phyloP scores from a whole-genome alignment of 2,888 invertebrate genomes.

The Eristalis arbustorum region DNA sequence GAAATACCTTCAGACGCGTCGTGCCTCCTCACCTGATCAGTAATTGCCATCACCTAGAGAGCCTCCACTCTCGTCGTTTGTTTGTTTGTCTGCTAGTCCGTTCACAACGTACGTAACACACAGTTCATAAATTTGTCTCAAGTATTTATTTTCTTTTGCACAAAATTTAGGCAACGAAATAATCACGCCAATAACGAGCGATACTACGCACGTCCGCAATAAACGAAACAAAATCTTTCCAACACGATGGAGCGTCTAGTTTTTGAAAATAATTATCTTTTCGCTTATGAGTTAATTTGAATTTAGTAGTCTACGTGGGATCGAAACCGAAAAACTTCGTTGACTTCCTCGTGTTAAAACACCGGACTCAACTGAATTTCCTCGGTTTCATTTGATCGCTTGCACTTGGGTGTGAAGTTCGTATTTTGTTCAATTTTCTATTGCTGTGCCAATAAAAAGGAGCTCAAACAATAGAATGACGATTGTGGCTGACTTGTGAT shows the following conservation, averaged over 20 bases:
- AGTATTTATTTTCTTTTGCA: neutral
- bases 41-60: constrained; percentile 55
- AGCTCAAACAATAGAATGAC: constrained; percentile 38
- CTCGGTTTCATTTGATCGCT: constrained; percentile 34
- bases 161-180: neutral
- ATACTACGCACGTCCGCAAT: neutral
- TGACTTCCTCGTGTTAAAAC: constrained; percentile 66
- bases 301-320: constrained; percentile 1
- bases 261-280: constrained; percentile 36
- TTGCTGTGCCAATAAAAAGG: constrained; percentile 26
- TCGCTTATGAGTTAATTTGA: constrained; percentile 16
- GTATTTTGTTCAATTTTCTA: neutral
- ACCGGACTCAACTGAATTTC: constrained; percentile 65
- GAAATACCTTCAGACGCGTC: neutral
- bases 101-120: neutral
- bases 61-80: neutral
- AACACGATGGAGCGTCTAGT: neutral
- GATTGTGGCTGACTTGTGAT: neutral
- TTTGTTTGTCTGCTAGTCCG: neutral
- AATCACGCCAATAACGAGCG: neutral
- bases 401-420: constrained; percentile 26
- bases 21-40: constrained; percentile 58
- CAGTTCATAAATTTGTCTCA: neutral
- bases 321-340: constrained; percentile 4
- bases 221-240: constrained; percentile 55